Conservation (phyloP, 1,140 invertebrate genomes). For the Orchesella cincta region DNA sequence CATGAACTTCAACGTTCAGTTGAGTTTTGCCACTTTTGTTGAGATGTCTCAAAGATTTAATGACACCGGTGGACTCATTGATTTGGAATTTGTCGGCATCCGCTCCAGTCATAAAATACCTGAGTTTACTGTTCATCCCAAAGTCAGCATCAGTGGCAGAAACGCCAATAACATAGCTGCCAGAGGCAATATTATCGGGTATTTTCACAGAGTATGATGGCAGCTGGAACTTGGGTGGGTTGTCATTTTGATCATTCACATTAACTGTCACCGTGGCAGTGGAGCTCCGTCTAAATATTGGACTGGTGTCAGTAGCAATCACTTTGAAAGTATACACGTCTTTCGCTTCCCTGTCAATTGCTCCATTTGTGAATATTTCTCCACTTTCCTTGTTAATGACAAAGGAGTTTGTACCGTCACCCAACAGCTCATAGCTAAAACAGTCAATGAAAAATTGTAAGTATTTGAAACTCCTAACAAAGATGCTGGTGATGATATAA, state of each 20-base stretch:
- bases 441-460: background rate
- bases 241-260: slow-evolving; percentile 84
- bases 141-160: slow-evolving; percentile 78
- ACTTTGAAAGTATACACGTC: slow-evolving; percentile 76
- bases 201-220: slow-evolving; percentile 73
- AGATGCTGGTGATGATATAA: too few species aligned
- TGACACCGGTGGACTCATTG: slow-evolving; percentile 76
- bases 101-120: slow-evolving; percentile 74
- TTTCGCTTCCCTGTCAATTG: slow-evolving; percentile 77
- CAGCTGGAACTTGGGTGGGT: slow-evolving; percentile 74
- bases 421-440: background rate
- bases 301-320: slow-evolving; percentile 82
- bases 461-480: background rate
- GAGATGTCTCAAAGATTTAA: slow-evolving; percentile 69
- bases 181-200: slow-evolving; percentile 71
- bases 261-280: slow-evolving; percentile 78
- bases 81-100: slow-evolving; percentile 76
- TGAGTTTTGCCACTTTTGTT: slow-evolving; percentile 47
- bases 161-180: slow-evolving; percentile 82
- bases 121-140: slow-evolving; percentile 74
- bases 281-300: slow-evolving; percentile 74
- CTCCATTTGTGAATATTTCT: slow-evolving; percentile 68
- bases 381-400: slow-evolving; percentile 73
- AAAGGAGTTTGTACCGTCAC: slow-evolving; percentile 59
- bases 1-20: slow-evolving; percentile 73